These are phyloP conservation scores for Aromia moschata DNA, from an alignment of 2,888 invertebrate genomes.

Conservation along the genomic window DNA sequence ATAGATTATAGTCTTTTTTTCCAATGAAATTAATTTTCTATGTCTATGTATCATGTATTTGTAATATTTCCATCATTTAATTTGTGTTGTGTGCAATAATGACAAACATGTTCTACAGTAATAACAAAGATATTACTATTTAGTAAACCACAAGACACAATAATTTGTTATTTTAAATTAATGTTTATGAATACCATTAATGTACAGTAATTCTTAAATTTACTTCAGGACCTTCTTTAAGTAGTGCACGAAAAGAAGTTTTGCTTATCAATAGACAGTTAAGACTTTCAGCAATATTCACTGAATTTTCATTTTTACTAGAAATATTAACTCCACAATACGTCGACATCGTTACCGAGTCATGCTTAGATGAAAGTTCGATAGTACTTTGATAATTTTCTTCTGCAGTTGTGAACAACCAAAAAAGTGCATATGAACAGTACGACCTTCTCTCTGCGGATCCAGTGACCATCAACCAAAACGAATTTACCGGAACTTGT, in stretches of 20 bases:
- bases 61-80: too few relatives aligned
- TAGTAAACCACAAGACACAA: slow-evolving; percentile 1
- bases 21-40: too few relatives aligned
- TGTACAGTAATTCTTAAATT: slow-evolving; percentile 57
- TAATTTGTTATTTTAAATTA: slow-evolving; percentile 39
- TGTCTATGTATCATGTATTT: too few relatives aligned
- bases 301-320: slow-evolving; percentile 48
- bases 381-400: slow-evolving; percentile 54
- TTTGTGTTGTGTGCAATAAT: too few relatives aligned
- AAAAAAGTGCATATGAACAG: slow-evolving; percentile 51
- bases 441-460: slow-evolving; percentile 46
- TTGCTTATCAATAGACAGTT: slow-evolving; percentile 55
- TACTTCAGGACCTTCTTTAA: slow-evolving; percentile 53
- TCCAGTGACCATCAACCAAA: slow-evolving; percentile 60
- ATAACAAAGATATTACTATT: slow-evolving; percentile 4
- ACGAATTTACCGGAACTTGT: slow-evolving; percentile 52
- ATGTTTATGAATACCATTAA: slow-evolving; percentile 27
- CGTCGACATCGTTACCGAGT: slow-evolving; percentile 52
- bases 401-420: slow-evolving; percentile 57
- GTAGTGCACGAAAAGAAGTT: slow-evolving; percentile 51
- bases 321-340: slow-evolving; percentile 52
- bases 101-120: too few relatives aligned
- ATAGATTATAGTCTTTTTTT: too few relatives aligned
- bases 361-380: slow-evolving; percentile 54
- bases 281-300: slow-evolving; percentile 47